These are phyloP conservation scores for Halictus ligatus DNA, from an alignment of 2,888 invertebrate species.

Conservation along the genomic window DNA sequence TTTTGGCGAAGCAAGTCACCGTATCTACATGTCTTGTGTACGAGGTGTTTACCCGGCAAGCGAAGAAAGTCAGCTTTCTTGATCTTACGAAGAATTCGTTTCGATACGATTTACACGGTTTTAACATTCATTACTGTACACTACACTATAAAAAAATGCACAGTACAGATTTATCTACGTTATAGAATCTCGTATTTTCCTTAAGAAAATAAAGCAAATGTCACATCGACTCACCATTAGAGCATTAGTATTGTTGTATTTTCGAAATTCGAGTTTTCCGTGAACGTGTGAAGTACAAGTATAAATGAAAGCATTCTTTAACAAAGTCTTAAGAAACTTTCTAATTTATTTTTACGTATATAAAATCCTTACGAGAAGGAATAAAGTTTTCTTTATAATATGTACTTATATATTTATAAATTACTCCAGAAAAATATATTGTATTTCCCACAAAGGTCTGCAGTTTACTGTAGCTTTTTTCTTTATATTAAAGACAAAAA, in stretches of 20 bases:
- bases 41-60: background rate
- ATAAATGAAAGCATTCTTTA: background rate
- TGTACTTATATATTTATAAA: background rate
- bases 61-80: background rate
- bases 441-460: background rate
- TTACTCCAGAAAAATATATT: constrained; percentile 7
- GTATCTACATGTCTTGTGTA: background rate
- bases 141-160: constrained; percentile 1
- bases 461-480: background rate
- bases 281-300: background rate
- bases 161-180: background rate
- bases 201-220: constrained; percentile 2
- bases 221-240: background rate
- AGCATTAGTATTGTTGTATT: background rate
- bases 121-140: background rate
- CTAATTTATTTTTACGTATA: background rate
- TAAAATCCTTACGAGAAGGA: constrained; percentile 1
- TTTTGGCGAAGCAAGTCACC: background rate
- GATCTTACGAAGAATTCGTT: background rate
- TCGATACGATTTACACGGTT: background rate
- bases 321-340: background rate
- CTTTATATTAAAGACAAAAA: background rate
- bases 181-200: background rate
- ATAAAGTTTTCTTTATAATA: constrained; percentile 2
- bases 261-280: background rate